Evolutionary conservation across 2,888 invertebrate genomes (phyloP).

Genomic region (Silvanus unidentatus): DNA sequence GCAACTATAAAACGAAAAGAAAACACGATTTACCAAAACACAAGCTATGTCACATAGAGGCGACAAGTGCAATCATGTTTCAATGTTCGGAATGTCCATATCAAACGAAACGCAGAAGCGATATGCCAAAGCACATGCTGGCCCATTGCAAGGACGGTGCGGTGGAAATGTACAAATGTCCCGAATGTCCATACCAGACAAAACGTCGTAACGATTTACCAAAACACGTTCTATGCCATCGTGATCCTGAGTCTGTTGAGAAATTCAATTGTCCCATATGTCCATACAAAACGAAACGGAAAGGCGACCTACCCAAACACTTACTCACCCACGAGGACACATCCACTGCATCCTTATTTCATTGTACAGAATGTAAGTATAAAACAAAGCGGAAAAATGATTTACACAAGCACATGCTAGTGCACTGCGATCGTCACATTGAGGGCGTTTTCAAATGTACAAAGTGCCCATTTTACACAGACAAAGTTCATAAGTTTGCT

Average conservation of each 20-base stretch:
- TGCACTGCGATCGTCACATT: slow-evolving; percentile 23
- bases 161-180: slow-evolving; percentile 17
- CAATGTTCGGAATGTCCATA: slow-evolving; percentile 26
- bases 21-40: slow-evolving; percentile 24
- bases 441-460: slow-evolving; percentile 24
- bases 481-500: slow-evolving; percentile 22
- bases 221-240: slow-evolving; percentile 22
- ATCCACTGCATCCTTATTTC: slow-evolving; percentile 10
- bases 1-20: slow-evolving; percentile 22
- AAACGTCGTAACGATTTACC: slow-evolving; percentile 22
- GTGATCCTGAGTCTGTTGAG: slow-evolving; percentile 11
- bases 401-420: slow-evolving; percentile 25
- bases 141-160: slow-evolving; percentile 23
- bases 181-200: slow-evolving; percentile 21
- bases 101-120: slow-evolving; percentile 28
- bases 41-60: slow-evolving; percentile 16
- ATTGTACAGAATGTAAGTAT: slow-evolving; percentile 21
- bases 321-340: slow-evolving; percentile 17
- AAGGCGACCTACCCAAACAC: slow-evolving; percentile 23
- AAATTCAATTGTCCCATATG: slow-evolving; percentile 23
- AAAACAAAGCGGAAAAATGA: slow-evolving; percentile 23
- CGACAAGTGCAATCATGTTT: slow-evolving; percentile 11
- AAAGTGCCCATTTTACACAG: slow-evolving; percentile 24
- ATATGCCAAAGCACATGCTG: slow-evolving; percentile 28
- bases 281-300: slow-evolving; percentile 24